These are phyloP conservation scores for Tetanocera ferruginea DNA, from an alignment of 2,888 invertebrate species.

Conservation along the genomic window DNA sequence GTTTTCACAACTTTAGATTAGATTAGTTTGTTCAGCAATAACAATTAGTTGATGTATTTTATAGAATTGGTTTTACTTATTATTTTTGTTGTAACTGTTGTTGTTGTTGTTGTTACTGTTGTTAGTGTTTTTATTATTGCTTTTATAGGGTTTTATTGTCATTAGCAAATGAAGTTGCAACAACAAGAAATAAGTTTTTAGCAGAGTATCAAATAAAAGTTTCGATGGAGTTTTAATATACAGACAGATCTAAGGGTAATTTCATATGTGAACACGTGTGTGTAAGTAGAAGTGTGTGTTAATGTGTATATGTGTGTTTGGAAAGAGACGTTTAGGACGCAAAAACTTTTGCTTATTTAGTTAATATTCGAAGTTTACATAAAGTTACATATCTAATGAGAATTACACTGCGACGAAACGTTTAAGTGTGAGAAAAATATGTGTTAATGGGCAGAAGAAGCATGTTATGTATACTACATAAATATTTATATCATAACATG, in stretches of 20 bases:
- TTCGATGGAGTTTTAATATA: constrained; percentile 20
- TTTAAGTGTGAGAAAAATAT: no score
- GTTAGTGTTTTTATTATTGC: constrained; percentile 4
- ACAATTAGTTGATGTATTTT: constrained; percentile 66
- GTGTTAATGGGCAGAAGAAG: no score
- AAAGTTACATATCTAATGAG: no score
- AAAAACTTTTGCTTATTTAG: no score
- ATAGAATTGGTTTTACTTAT: constrained; percentile 48
- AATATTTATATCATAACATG: no score
- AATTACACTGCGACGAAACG: no score
- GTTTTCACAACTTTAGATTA: constrained; percentile 56
- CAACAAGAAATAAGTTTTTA: constrained; percentile 8
- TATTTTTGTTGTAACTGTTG: constrained; percentile 46
- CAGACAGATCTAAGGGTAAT: no score
- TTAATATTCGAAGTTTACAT: no score
- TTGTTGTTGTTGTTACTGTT: constrained; percentile 42
- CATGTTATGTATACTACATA: no score
- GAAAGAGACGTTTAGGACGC: not conserved
- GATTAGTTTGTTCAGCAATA: constrained; percentile 64
- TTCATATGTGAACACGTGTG: no score
- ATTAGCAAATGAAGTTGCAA: constrained; percentile 35
- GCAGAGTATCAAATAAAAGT: constrained; percentile 25
- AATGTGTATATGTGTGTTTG: not conserved
- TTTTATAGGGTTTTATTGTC: constrained; percentile 34
- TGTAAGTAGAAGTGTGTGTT: no score